Conservation (phyloP, 1,140 invertebrate species). For the Homarus americanus region DNA sequence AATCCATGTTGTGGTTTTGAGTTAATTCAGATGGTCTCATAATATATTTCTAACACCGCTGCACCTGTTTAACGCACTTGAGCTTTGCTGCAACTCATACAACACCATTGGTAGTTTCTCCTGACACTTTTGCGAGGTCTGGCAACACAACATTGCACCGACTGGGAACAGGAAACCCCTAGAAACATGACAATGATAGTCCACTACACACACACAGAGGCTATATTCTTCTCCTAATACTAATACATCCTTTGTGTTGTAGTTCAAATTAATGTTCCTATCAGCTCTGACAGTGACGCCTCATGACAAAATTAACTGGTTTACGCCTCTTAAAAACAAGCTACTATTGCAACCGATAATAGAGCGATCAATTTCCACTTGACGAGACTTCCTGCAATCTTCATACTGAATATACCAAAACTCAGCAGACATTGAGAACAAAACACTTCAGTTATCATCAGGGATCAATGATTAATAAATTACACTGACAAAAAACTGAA, state of each 20-base stretch:
- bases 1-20: not conserved
- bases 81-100: constrained; percentile 5
- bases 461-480: not conserved
- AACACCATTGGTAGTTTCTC: not conserved
- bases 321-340: too few species aligned
- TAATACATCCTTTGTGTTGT: not conserved
- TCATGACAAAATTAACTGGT: not conserved
- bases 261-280: not conserved
- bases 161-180: not conserved
- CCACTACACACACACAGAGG: not conserved
- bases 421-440: too few species aligned
- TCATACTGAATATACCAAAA: too few species aligned
- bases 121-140: not conserved
- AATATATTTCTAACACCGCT: not conserved
- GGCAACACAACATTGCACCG: not conserved
- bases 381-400: too few species aligned
- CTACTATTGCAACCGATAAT: too few species aligned
- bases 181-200: constrained; percentile 6
- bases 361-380: too few species aligned
- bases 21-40: not conserved
- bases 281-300: not conserved
- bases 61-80: constrained; percentile 17
- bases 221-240: not conserved
- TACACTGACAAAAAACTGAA: not conserved
- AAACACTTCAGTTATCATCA: not conserved